Conservation (phyloP, 2,797 vertebrate genomes). For the Leptoclinus maculatus region DNA sequence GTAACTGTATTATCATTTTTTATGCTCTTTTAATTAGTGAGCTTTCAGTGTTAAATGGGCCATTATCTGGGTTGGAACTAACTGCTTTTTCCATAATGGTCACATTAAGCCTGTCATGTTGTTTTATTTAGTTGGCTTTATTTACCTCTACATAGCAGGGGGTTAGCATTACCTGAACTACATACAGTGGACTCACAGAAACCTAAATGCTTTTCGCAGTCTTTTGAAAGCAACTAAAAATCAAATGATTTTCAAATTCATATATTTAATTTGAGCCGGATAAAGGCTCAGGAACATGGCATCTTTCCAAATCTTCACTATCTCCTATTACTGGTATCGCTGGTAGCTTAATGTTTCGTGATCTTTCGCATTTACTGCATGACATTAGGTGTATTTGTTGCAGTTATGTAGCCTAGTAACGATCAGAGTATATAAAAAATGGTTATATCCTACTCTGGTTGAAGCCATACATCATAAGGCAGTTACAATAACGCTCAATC, state of each 20-base stretch:
- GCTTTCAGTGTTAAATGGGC: slow-evolving; percentile 61
- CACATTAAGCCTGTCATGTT: slow-evolving; percentile 60
- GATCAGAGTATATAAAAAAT: not conserved
- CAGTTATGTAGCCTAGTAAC: not conserved
- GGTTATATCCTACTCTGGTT: not conserved
- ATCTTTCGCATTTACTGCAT: not conserved
- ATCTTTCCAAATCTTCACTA: not conserved
- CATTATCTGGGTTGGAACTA: slow-evolving; percentile 68
- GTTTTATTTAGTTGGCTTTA: slow-evolving; percentile 76
- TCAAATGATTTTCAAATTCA: not conserved
- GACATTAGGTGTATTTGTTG: not conserved
- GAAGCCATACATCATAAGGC: not conserved
- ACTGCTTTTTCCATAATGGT: slow-evolving; percentile 63
- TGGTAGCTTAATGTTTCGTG: not conserved
- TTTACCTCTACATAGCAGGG: slow-evolving; percentile 60
- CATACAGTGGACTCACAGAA: slow-evolving; percentile 40
- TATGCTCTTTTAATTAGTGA: slow-evolving; percentile 69
- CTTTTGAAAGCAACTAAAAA: not conserved
- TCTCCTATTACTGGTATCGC: not conserved
- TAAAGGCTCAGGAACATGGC: not conserved
- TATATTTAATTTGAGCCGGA: slow-evolving; percentile 1
- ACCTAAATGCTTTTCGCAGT: slow-evolving; percentile 12
- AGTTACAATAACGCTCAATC: not conserved
- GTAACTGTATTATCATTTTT: slow-evolving; percentile 52
- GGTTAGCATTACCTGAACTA: slow-evolving; percentile 30